A percentile compares a stretch with the other conserved stretches of the same genome.
Conservation (phyloP, 2,113 vertebrate genomes). For the Tachysurus vachellii region DNA sequence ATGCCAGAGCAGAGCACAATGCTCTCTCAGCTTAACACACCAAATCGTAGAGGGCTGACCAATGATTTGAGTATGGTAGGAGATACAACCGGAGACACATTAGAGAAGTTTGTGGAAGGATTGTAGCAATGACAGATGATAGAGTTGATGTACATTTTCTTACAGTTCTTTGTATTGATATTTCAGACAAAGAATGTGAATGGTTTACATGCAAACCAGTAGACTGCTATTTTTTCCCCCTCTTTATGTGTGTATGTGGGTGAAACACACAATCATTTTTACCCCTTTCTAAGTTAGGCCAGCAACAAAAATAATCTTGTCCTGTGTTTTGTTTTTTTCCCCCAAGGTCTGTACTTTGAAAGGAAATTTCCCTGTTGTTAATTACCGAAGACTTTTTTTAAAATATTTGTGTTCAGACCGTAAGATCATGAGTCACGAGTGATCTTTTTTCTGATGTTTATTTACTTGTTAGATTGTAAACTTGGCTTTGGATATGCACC, state of each 20-base stretch:
- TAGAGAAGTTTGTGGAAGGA: conserved; percentile 97
- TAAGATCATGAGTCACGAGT: conserved; percentile 74
- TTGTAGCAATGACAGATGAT: conserved; percentile 83
- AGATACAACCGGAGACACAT: conserved; percentile 93
- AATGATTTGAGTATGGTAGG: conserved; percentile 89
- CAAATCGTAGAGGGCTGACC: conserved; percentile 83
- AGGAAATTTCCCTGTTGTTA: conserved; percentile 86
- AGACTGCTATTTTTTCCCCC: conserved; percentile 75
- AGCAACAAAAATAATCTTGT: conserved; percentile 62
- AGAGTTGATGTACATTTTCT: conserved; percentile 60
- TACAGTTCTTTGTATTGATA: conserved; percentile 82
- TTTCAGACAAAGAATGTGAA: conserved; percentile 43
- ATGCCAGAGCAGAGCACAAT: conserved; percentile 95
- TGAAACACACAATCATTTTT: conserved; percentile 92
- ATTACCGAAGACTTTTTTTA: conserved; percentile 97
- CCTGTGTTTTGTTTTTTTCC: conserved; percentile 78
- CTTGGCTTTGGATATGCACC: conserved; percentile 56
- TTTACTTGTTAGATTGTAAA: conserved; percentile 61
- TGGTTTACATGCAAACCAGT: conserved; percentile 72
- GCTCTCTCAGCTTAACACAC: conserved; percentile 95
- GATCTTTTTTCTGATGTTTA: conserved; percentile 82
- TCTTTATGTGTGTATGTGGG: conserved; percentile 78
- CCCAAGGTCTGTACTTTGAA: conserved; percentile 76
- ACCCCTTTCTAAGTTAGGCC: conserved; percentile 81
- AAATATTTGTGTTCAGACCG: conserved; percentile 78